phyloP scores from a whole-genome alignment of 2,113 vertebrate species.

The Tichodroma muraria region DNA sequence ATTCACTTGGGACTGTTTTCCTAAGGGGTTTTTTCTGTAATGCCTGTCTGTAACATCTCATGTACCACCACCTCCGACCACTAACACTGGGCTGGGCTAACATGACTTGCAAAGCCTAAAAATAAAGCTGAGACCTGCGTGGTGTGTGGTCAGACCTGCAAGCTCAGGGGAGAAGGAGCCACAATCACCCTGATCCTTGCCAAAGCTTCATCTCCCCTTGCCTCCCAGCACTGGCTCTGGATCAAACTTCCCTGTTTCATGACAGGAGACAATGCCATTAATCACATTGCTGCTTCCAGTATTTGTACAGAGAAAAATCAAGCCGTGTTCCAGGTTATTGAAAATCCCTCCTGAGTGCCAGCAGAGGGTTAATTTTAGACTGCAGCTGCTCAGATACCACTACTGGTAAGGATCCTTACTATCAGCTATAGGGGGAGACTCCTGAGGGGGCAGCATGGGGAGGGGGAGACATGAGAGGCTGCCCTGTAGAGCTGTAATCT shows the following conservation, averaged over 20 bases:
- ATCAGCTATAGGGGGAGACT: not conserved
- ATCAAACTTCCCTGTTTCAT: not conserved
- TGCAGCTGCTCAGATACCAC: not conserved
- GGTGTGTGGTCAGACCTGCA: not conserved
- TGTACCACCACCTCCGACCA: rapidly evolving
- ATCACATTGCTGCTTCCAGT: not conserved
- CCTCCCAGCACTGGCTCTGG: not conserved
- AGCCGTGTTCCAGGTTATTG: not conserved
- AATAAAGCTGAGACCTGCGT: not conserved
- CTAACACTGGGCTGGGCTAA: not conserved
- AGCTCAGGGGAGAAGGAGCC: not conserved
- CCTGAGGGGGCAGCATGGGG: not conserved
- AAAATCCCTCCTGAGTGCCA: not conserved
- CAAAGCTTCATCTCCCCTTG: not conserved
- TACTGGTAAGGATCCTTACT: not conserved
- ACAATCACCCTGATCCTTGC: not conserved
- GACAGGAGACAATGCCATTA: not conserved
- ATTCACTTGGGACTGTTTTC: not conserved
- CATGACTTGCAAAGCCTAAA: not conserved
- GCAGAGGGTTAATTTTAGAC: not conserved
- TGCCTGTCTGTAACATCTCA: not conserved
- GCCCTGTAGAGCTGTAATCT: not conserved
- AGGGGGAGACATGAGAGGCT: not conserved
- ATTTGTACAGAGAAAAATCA: not conserved
- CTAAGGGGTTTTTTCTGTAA: not conserved